Evolutionary conservation across 2,113 vertebrate genomes (phyloP), one percentile per base, ranked within the genome.

Genomic region (Eidolon helvum): DNA sequence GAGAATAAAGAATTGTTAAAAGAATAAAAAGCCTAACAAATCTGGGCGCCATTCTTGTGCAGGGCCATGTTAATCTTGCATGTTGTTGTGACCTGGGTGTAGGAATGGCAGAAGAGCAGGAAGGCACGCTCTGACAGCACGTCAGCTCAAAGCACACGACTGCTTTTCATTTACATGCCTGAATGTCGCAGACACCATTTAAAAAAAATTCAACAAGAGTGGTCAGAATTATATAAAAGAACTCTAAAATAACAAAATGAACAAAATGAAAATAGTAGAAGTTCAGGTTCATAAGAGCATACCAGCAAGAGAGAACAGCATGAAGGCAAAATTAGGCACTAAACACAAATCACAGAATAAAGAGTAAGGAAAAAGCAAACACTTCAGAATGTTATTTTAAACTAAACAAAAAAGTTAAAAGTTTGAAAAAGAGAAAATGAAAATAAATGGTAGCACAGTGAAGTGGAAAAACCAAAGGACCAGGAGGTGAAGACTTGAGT

Each of bases 351-450:
- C 84, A 63, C 0, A 92, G 16, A 72, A 94, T n/a, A 63, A 89
- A 75, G 24, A 90, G 33, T 38, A 14, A 72, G 22, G 28, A 82
- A 89, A 87, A 80, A 59, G 35, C 21, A 87, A 74, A 53, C 10
- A 90, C 85, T 92, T 85, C 71, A 82, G 57, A 88, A 96, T 91
- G 45, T 48, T 77, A 68, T 63, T 89, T 94, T 59, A 87, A 85
- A 72, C 9, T 72, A 96, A 86, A 82, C 4, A 85, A 82, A 85
- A 88, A 82, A 35, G 10, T 59, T 9, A 43, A 24, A 43, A 74
- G 26, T 12, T 55, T 53, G 19, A 72, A 65, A 40, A 35, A 69
- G 45, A 61, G 19, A 92, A 50, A 87, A 90, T 9, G 10, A 87
- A 72, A 95, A 66, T 35, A 85, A 75, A 92, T 33, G 10, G 63